These are phyloP conservation scores for Zelleria hepariella DNA, from an alignment of 2,888 invertebrate species.

Conservation along the genomic window DNA sequence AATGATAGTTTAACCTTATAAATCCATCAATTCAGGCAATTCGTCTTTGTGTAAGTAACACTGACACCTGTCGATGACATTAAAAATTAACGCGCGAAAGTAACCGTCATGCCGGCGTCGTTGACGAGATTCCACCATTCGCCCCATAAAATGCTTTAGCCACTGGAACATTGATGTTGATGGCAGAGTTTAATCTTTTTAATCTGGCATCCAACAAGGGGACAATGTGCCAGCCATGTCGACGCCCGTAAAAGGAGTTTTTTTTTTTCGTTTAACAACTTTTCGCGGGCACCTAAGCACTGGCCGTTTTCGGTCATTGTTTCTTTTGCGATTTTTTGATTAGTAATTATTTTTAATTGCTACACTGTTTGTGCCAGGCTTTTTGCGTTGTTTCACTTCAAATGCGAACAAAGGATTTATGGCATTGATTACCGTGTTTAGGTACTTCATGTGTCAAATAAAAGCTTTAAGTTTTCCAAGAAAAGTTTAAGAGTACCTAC, in stretches of 20 bases:
- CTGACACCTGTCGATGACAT: conserved; percentile 60
- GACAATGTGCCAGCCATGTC: not conserved
- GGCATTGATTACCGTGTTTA: no score
- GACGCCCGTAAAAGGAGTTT: not conserved
- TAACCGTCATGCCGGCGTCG: conserved; percentile 54
- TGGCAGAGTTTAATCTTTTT: conserved; percentile 1
- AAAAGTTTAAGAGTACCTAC: no score
- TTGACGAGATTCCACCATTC: conserved; percentile 29
- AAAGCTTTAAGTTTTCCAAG: not conserved
- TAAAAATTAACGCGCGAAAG: conserved; percentile 55
- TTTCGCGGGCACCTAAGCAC: not conserved
- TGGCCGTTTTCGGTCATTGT: not conserved
- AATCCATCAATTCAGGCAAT: not conserved
- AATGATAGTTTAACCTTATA: no score
- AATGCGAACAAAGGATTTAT: no score
- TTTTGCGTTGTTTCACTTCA: not conserved
- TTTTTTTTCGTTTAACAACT: not conserved
- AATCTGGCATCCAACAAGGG: not conserved
- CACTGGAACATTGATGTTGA: conserved; percentile 36
- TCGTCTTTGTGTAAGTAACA: conserved; percentile 10
- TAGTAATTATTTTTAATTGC: not conserved
- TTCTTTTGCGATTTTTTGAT: not conserved
- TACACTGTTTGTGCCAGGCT: not conserved
- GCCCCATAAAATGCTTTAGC: conserved; percentile 41
- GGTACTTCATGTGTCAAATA: no score